Conservation (phyloP, 2,888 invertebrate genomes). For the Ennomos quercinarius region DNA sequence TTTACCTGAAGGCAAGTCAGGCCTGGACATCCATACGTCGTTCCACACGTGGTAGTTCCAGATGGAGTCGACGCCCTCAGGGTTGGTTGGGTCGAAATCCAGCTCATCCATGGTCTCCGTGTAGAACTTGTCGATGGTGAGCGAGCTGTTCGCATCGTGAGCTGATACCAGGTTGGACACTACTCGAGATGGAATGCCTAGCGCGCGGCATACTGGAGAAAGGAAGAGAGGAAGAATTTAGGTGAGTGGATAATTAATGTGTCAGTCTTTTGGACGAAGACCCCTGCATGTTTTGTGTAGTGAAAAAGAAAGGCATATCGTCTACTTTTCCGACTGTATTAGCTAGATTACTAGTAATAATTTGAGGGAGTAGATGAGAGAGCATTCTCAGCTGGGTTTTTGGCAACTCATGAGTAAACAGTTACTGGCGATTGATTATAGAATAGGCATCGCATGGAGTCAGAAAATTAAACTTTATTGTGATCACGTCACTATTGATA, state of each 20-base stretch:
- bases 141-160: slow-evolving; percentile 92
- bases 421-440: too few species aligned
- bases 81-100: slow-evolving; percentile 88
- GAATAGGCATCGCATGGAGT: too few species aligned
- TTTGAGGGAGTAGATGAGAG: too few species aligned
- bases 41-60: slow-evolving; percentile 97
- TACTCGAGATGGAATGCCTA: slow-evolving; percentile 92
- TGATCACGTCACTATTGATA: too few species aligned
- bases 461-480: too few species aligned
- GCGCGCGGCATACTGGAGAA: slow-evolving; percentile 89
- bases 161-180: slow-evolving; percentile 94
- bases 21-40: slow-evolving; percentile 94
- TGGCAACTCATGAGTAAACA: too few species aligned
- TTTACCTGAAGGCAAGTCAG: slow-evolving; percentile 88
- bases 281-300: too few species aligned
- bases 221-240: slow-evolving; percentile 7
- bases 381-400: too few species aligned
- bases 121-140: slow-evolving; percentile 93
- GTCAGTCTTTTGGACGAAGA: too few species aligned
- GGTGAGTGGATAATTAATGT: slow-evolving; percentile 18
- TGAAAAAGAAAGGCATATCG: too few species aligned
- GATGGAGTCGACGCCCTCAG: slow-evolving; percentile 89
- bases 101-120: slow-evolving; percentile 87
- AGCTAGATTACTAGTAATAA: too few species aligned
- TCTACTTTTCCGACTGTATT: too few species aligned